Percentiles rank a stretch among this genome's conserved stretches.
These are phyloP conservation scores for Microchirus variegatus DNA, from an alignment of 2,797 vertebrate species.

Conservation along the genomic window DNA sequence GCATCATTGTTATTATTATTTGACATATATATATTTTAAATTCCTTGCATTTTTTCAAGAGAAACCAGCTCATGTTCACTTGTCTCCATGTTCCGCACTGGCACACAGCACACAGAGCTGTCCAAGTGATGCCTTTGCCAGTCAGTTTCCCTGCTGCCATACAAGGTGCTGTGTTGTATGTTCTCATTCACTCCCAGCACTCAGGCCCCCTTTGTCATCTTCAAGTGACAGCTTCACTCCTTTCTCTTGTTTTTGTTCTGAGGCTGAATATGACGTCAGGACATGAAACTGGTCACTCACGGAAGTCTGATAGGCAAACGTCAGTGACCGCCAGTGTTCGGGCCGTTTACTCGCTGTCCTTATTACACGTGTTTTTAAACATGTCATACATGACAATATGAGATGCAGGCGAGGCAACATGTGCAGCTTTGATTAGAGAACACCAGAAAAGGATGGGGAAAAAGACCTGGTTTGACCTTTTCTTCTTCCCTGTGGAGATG, in stretches of 20 bases:
- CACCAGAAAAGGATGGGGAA: slow-evolving; percentile 2
- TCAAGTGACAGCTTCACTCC: slow-evolving; percentile 42
- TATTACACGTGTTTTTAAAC: slow-evolving; percentile 13
- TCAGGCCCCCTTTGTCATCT: slow-evolving; percentile 33
- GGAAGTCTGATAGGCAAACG: slow-evolving; percentile 34
- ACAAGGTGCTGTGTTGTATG: slow-evolving; percentile 32
- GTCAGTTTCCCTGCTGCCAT: slow-evolving; percentile 13
- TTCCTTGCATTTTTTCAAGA: neutral
- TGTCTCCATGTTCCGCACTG: slow-evolving; percentile 16
- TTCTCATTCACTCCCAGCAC: slow-evolving; percentile 37
- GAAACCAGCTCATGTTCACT: neutral
- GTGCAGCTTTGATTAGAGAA: slow-evolving; percentile 12
- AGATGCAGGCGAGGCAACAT: neutral
- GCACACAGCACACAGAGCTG: slow-evolving; percentile 22
- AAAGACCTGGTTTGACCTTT: slow-evolving; percentile 51
- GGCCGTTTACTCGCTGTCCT: slow-evolving; percentile 29
- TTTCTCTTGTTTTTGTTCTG: slow-evolving; percentile 35
- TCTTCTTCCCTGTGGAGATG: slow-evolving; percentile 39
- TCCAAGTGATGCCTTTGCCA: slow-evolving; percentile 36
- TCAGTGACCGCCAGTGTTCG: slow-evolving; percentile 53
- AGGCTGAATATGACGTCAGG: neutral
- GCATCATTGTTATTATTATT: slow-evolving; percentile 5
- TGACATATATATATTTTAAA: slow-evolving; percentile 7
- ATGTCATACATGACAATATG: neutral
- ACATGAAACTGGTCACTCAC: slow-evolving; percentile 54